Percentiles rank a stretch among this genome's conserved stretches.
Evolutionary conservation across 2,888 invertebrate genomes (phyloP).

Genomic region (Apamea anceps): DNA sequence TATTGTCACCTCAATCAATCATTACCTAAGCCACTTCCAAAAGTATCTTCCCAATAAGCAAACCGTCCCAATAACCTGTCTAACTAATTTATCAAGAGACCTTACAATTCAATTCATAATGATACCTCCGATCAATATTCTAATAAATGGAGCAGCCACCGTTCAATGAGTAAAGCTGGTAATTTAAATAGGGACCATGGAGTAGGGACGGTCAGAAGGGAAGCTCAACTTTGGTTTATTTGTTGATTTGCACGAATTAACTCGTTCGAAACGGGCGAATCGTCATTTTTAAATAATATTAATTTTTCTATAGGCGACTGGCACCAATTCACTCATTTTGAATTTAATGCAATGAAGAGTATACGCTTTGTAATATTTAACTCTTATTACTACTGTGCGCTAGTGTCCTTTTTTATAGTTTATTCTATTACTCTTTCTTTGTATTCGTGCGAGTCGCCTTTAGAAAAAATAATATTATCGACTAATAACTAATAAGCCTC

Average conservation of each 20-base stretch:
- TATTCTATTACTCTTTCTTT: too few species aligned
- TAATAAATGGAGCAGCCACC: conserved; percentile 45
- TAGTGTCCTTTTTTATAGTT: too few species aligned
- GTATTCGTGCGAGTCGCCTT: too few species aligned
- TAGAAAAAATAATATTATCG: too few species aligned
- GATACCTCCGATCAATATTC: conserved; percentile 45
- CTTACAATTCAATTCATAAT: conserved; percentile 45
- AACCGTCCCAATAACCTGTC: conserved; percentile 20
- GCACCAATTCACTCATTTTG: too few species aligned
- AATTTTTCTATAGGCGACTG: too few species aligned
- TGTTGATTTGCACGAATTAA: not conserved
- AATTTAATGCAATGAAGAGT: too few species aligned
- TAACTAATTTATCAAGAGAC: conserved; percentile 35
- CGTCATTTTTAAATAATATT: too few species aligned
- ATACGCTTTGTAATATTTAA: too few species aligned
- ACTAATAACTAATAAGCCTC: too few species aligned
- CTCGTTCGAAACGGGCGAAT: too few species aligned
- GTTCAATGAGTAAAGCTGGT: conserved; percentile 43
- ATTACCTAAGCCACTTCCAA: not conserved
- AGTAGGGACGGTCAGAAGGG: conserved; percentile 10
- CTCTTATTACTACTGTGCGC: too few species aligned
- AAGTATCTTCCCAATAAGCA: not conserved
- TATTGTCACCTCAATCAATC: not conserved
- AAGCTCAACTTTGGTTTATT: not conserved
- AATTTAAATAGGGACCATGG: conserved; percentile 40